Base-by-base conservation (phyloP, 92 coral and sea anemone genomes). In the Phenganax subtilis region DNA sequence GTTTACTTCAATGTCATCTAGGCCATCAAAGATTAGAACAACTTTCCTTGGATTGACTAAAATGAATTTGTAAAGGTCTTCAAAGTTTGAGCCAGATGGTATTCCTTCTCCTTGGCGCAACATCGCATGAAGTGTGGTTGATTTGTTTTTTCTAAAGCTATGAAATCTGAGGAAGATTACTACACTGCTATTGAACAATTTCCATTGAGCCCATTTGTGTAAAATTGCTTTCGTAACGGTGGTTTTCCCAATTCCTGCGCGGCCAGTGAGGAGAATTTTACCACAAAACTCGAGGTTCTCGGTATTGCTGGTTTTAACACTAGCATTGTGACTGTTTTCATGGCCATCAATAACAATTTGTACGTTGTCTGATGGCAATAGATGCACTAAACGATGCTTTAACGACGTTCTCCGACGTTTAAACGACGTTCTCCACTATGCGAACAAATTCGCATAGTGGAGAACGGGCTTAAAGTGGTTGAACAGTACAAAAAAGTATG, bases 21-120 rank as follows among this genome's bases (percentile, higher is more conserved):
- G 72, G 28, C 88, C 88, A 77, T 88, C 91, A 88, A 88, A 88
- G 9, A 88, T 59, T 10, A 88, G 81, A 0, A 88, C 70, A 6
- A 88, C 64, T 76, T 75, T 80, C 72, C 73, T 81, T 11, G 91
- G 82, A 75, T 86, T 61, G 27, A 70, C 82, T 17, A 85, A 52
- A 51, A 88, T 57, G 12, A 54, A 65, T 62, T 82, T 76, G n/a
- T 82, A 85, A 47, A 60, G 30, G 10, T 72, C 85, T 37, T 79
- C 62, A 30, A 68, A 68, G 47, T 68, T 37, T 37, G 54, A 30
- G 5, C 73, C 73, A 2, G 73, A 68, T 30, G 73, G 73, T 37
- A 68, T 68, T 37, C 73, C 73, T 25, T 68, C 30, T 30, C 53
- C 73, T 68, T 68, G 73, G 53, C 73, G 52, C 54, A 68, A 37